These are phyloP conservation scores for Plagodis pulveraria DNA, from an alignment of 2,888 invertebrate genomes.

Conservation along the genomic window DNA sequence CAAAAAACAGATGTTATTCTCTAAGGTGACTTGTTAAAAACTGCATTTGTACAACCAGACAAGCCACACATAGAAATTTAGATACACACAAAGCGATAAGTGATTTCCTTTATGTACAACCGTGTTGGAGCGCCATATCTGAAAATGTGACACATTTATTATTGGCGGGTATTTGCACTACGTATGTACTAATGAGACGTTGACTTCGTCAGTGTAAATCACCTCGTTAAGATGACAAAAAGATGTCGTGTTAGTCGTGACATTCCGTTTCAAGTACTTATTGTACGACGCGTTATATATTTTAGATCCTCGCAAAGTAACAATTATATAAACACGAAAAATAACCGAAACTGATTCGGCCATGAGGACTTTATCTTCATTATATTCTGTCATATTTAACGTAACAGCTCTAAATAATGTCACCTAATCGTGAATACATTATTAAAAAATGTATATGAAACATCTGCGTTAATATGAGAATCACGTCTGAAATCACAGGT, in stretches of 20 bases:
- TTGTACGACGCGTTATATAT: conserved; percentile 39
- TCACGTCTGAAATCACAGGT: too few relatives aligned
- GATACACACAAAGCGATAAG: conserved; percentile 14
- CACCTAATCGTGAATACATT: conserved; percentile 27
- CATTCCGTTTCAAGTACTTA: conserved; percentile 49
- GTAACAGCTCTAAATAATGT: conserved; percentile 22
- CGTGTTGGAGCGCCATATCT: conserved; percentile 8
- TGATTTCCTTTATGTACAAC: conserved; percentile 5
- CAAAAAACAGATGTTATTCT: too few relatives aligned
- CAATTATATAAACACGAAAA: conserved; percentile 51
- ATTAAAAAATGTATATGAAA: conserved; percentile 20
- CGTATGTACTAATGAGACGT: conserved; percentile 14
- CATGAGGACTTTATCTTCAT: conserved; percentile 41
- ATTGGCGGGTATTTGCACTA: conserved; percentile 15
- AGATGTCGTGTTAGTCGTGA: conserved; percentile 61
- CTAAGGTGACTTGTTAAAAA: too few relatives aligned
- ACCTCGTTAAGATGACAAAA: conserved; percentile 61
- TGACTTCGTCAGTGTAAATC: conserved; percentile 46
- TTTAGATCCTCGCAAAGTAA: conserved; percentile 34
- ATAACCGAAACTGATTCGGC: conserved; percentile 40
- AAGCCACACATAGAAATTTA: conserved; percentile 5
- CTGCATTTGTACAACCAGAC: too few relatives aligned
- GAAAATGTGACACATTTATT: conserved; percentile 20
- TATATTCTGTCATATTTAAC: conserved; percentile 38
- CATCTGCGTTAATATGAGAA: not conserved